Evolutionary conservation across 2,113 vertebrate genomes (phyloP).

Genomic region (Glaucidium brasilianum): DNA sequence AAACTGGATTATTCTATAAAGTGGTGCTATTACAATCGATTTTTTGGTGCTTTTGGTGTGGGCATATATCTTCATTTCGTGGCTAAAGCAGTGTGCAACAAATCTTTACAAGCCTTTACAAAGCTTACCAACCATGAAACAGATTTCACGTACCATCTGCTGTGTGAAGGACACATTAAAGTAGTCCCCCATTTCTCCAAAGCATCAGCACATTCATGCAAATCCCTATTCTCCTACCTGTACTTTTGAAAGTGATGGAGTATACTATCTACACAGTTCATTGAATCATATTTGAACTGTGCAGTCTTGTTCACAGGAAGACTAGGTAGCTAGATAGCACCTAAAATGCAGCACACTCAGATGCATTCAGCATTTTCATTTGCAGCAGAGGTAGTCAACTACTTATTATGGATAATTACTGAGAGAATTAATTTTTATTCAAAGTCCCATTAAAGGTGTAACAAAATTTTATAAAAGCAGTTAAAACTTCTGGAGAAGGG

Average conservation of each 20-base stretch:
- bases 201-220: constrained; percentile 42
- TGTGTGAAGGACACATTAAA: constrained; percentile 53
- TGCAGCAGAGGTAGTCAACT: not conserved
- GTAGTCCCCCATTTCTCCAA: constrained; percentile 13
- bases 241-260: constrained; percentile 43
- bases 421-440: not conserved
- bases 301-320: not conserved
- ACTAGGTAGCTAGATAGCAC: not conserved
- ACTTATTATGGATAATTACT: not conserved
- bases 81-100: constrained; percentile 1
- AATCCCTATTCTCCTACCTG: constrained; percentile 22
- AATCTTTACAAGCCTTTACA: constrained; percentile 44
- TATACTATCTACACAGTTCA: not conserved
- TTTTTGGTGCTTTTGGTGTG: not conserved
- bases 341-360: not conserved
- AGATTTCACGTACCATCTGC: constrained; percentile 67
- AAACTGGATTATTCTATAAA: not conserved
- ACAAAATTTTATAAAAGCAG: constrained; percentile 13
- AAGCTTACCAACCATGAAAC: constrained; percentile 23
- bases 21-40: not conserved
- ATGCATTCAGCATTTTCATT: not conserved
- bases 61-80: constrained; percentile 11
- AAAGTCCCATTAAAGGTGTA: not conserved
- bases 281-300: not conserved
- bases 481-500: constrained; percentile 36